Evolutionary conservation across 2,888 invertebrate genomes (phyloP), one percentile per base, ranked within the genome.

Genomic region (Neocrepidodera transversa): DNA sequence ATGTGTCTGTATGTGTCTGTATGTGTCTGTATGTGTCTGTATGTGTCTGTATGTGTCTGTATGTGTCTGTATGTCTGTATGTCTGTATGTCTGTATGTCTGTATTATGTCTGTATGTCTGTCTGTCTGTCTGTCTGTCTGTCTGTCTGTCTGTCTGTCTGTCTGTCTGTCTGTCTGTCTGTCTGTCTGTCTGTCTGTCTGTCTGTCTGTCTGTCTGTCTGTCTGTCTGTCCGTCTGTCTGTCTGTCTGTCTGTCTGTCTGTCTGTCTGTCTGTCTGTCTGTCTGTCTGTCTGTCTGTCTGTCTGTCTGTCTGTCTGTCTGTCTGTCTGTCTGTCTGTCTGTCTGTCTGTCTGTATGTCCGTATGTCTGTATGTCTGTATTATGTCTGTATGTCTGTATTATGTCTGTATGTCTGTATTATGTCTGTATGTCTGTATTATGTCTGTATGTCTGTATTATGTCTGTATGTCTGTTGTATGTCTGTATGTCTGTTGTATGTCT

Each of bases 61-160:
- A 2, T 48, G 36, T 48, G 32, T 47, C 36, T 55, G 47, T 20
- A 8, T 48, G 28, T 42, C 7, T 42, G 14, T 42, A 11, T 48
- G 48, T 48, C 48, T 30, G 48, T 48, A 23, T 48, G 30, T 48
- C 30, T 42, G 42, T 42, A 5, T 42, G 16, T 48, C n/a, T 48
- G 20, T 8, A n/a, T n/a, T n/a, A 11, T 48, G 20, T 48, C 20
- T 48, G 20, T 48, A 23, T 48, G 42, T 42, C 16, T 5, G 42
- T 42, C 28, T 48, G 30, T 48, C 13, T 48, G 20, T 48, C 11
- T 48, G 20, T 48, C 8, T 48, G 26, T 48, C 28, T 48, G 26
- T 48, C 4, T 48, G 30, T 48, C 4, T 48, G 30, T 48, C 30
- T 48, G 30, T 48, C 13, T 48, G 20, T 48, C 11, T 48, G n/a